Evolutionary conservation across 2,888 invertebrate genomes (phyloP), one percentile per base, ranked within the genome.

Genomic region (Ecliptopera silaceata): DNA sequence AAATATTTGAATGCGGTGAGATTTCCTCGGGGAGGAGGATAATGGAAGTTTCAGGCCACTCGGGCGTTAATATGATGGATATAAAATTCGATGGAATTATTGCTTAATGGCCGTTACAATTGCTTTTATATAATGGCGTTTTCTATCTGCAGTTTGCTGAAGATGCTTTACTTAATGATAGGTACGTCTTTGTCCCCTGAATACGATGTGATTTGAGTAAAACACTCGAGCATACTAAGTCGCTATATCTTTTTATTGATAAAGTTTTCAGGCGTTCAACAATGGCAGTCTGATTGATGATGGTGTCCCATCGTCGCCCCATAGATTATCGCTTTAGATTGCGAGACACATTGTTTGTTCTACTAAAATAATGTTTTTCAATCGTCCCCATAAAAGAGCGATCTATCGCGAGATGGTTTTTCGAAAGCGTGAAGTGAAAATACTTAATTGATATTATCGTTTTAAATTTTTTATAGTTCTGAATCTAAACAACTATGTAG

Each of bases 1-100:
- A 91, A 91, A 90, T 91, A 90, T 91, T 91, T 88, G 90, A 88
- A 88, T 88, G 89, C 84, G 88, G 88, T 76, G 86, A 88, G 90
- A 90, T 90, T 90, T 90, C 89, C 89, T 80, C 85, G 69, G 88
- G 88, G 89, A 89, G 80, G 76, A 60, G 76, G 82, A 81, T 88
- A 88, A 88, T 87, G 88, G 88, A 82, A 72, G 78, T 76, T 77
- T 72, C 74, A 74, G 77, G 67, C 71, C 77, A 73, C 75, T 76
- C 70, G 71, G 74, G 83, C 85, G 82, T 80, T 84, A 86, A 84
- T 82, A 81, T 88, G 88, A 88, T 88, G 86, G 88, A 88, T 88
- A 88, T 86, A 85, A 89, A 86, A 85, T 85, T 88, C 87, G 84
- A 88, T 85, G 80, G 82, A 88, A 88, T 89, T 88, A 88, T 88